These are phyloP conservation scores for Thrips palmi DNA, from an alignment of 1,140 invertebrate species.

Conservation along the genomic window DNA sequence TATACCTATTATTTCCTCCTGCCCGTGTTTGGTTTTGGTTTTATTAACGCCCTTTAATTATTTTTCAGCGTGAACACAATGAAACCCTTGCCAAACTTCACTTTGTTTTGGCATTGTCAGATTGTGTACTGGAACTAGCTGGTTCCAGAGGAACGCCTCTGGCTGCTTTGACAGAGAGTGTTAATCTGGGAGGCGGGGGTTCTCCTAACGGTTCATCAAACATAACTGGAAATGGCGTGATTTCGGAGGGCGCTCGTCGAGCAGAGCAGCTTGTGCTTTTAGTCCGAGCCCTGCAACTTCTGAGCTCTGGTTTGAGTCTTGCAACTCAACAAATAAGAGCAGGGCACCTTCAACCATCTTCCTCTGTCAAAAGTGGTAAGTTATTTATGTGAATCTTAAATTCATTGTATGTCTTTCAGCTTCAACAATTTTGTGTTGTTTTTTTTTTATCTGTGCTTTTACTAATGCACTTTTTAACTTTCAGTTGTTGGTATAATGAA, in stretches of 20 bases:
- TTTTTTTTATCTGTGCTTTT: background rate
- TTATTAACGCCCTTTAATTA: too few species aligned
- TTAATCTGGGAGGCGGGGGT: too few species aligned
- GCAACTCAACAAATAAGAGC: constrained; percentile 73
- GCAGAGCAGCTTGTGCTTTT: constrained; percentile 85
- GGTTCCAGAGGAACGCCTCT: constrained; percentile 53
- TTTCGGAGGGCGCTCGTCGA: constrained; percentile 18
- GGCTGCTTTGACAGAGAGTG: too few species aligned
- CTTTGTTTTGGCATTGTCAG: constrained; percentile 78
- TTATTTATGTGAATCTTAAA: constrained; percentile 4
- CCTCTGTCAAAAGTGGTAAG: constrained; percentile 72
- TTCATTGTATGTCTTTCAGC: background rate
- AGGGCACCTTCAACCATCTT: constrained; percentile 71
- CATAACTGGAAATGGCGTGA: too few species aligned
- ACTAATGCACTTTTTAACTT: constrained; percentile 19
- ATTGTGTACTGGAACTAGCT: constrained; percentile 77
- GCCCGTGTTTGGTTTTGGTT: constrained; percentile 1
- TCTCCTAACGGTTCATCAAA: too few species aligned
- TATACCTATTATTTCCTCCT: constrained; percentile 2
- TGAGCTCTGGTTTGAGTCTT: constrained; percentile 78
- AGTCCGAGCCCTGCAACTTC: constrained; percentile 72
- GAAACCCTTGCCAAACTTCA: constrained; percentile 75
- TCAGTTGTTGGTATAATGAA: constrained; percentile 75
- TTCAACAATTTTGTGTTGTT: background rate
- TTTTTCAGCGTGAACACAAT: constrained; percentile 64